These are phyloP conservation scores for Potamarius usumacintae DNA, from an alignment of 2,113 vertebrate genomes.

Conservation along the genomic window DNA sequence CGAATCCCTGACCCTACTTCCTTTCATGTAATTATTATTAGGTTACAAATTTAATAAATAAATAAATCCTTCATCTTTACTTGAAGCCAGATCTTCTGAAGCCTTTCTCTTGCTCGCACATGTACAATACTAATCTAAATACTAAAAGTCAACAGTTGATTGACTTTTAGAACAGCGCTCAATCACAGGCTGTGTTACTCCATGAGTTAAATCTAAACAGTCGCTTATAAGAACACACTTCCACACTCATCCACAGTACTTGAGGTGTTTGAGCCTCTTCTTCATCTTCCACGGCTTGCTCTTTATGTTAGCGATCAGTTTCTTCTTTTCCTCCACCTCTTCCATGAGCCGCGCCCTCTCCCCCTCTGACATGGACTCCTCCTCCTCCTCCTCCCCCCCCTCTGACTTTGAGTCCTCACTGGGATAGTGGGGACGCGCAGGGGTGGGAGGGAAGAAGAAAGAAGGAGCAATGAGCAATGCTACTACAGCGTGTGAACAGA, in stretches of 20 bases:
- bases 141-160: background rate
- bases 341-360: slow-evolving; percentile 84
- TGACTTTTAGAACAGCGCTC: background rate
- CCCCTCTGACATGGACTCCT: slow-evolving; percentile 89
- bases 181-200: background rate
- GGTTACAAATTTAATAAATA: background rate
- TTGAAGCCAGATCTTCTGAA: background rate
- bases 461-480: background rate
- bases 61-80: background rate
- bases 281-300: slow-evolving; percentile 95
- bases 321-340: slow-evolving; percentile 96
- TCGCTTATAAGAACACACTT: background rate
- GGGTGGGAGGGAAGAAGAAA: slow-evolving; percentile 20
- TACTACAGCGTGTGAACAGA: background rate
- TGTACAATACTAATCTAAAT: background rate
- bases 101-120: background rate
- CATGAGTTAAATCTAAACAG: background rate
- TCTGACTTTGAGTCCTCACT: slow-evolving; percentile 51
- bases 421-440: slow-evolving; percentile 11
- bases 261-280: slow-evolving; percentile 81
- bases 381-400: slow-evolving; percentile 70
- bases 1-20: background rate
- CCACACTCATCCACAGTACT: slow-evolving; percentile 66
- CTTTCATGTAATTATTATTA: background rate
- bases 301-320: slow-evolving; percentile 87